phyloP scores from a whole-genome alignment of 2,888 invertebrate genomes.

The Gisinianus flammeolus region DNA sequence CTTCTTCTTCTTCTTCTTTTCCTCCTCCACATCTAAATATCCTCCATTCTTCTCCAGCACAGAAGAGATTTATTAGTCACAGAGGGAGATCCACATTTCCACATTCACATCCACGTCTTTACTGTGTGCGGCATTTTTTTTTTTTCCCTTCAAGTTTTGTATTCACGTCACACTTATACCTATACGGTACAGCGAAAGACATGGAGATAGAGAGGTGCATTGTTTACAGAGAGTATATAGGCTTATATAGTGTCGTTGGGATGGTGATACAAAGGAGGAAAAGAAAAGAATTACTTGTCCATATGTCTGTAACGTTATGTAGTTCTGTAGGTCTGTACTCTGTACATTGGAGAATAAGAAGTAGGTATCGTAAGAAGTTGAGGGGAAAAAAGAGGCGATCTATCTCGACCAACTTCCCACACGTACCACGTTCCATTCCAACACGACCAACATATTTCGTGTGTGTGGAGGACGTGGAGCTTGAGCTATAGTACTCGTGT shows the following conservation, averaged over 20 bases:
- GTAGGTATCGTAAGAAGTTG: background rate
- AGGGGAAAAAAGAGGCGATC: background rate
- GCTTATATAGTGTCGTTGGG: too few species aligned
- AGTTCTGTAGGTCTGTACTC: background rate
- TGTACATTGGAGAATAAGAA: background rate
- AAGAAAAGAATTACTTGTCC: too few species aligned
- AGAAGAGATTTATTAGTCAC: conserved; percentile 40
- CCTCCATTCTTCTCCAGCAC: background rate
- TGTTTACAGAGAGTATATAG: background rate
- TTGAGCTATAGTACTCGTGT: background rate
- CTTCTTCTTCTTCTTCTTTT: too few species aligned
- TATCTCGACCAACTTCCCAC: background rate
- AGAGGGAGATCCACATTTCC: conserved; percentile 29
- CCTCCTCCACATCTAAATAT: background rate
- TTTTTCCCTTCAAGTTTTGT: conserved; percentile 1
- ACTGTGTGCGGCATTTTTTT: background rate
- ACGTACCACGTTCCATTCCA: background rate
- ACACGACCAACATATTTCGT: too few species aligned
- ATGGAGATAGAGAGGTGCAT: background rate
- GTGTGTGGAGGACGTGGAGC: too few species aligned
- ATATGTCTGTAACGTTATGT: too few species aligned
- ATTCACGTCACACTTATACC: conserved; percentile 2
- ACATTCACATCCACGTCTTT: background rate
- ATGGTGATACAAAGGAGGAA: too few species aligned
- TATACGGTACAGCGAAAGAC: background rate